Percentiles rank a stretch among this genome's conserved stretches.
Conservation (phyloP, 2,888 invertebrate genomes). For the Trichacis sp. region DNA sequence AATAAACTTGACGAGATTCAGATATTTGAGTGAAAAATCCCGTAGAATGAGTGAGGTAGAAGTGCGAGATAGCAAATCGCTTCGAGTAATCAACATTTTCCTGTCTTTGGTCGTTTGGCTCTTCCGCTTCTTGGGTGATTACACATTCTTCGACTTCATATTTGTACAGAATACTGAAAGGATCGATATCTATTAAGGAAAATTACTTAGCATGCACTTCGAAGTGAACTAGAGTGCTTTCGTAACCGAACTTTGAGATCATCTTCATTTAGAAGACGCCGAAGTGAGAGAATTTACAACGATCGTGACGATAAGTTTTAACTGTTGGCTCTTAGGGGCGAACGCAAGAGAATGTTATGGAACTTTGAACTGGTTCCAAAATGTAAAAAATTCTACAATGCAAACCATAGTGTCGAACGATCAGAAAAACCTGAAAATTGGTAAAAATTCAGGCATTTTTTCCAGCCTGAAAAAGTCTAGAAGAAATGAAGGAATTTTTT, state of each 20-base stretch:
- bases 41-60: too few relatives aligned
- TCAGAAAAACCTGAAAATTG: too few relatives aligned
- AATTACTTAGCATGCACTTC: slow-evolving; percentile 24
- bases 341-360: too few relatives aligned
- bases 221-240: slow-evolving; percentile 13
- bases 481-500: too few relatives aligned
- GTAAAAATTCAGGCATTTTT: too few relatives aligned
- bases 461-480: too few relatives aligned
- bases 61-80: too few relatives aligned
- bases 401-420: too few relatives aligned
- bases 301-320: neutral
- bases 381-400: too few relatives aligned
- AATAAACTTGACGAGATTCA: too few relatives aligned
- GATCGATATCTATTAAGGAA: slow-evolving; percentile 11
- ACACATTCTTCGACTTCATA: neutral
- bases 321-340: neutral
- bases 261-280: slow-evolving; percentile 7
- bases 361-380: too few relatives aligned
- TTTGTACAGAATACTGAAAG: slow-evolving; percentile 5
- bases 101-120: neutral
- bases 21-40: too few relatives aligned
- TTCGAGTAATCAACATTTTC: neutral
- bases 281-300: neutral
- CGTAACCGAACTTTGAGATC: slow-evolving; percentile 12
- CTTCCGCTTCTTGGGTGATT: neutral